Base-by-base conservation (phyloP, 2,113 vertebrate genomes). In the Cyprinodon tularosa region DNA sequence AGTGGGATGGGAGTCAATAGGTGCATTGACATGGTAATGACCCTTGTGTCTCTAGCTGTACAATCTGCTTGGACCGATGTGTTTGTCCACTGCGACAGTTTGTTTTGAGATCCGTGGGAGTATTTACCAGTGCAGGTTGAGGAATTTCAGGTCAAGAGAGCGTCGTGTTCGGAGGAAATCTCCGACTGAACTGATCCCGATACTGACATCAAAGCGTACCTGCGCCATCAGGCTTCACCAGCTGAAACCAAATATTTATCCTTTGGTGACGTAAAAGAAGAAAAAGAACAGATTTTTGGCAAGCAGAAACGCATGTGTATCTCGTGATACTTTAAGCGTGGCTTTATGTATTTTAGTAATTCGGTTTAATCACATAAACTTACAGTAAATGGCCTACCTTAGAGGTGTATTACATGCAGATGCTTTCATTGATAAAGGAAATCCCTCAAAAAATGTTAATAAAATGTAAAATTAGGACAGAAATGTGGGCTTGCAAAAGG, bases 61-160 rank as follows among this genome's bases (percentile, higher is more conserved):
- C 87, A 59, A 62, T 68, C 84, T 50, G 84, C 86, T 74, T 61
- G 37, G 76, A 82, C 86, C 70, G 62, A 9, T 14, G 15, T 92
- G 87, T 91, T 87, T 88, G 82, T 84, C 89, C 74, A 74, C 76
- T 79, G 60, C 68, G 8, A 60, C 70, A 80, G 84, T 89, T 86
- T 89, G 90, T 88, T 92, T 91, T 73, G 73, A 83, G 84, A 81
- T 68, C 87, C 68, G 77, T 90, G 89, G 88, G 90, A 81, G 83
- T 92, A 90, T 92, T 92, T 93, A 91, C 85, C 88, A 68, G 84
- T 37, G 79, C 84, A 60, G 88, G 83, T 69, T 61, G 75, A 85
- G 81, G 87, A 90, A 91, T 91, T 87, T 72, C 75, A 87, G 91
- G 90, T 89, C 89, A 90, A 88, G 85, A 89, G 88, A 89, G 85